These are phyloP conservation scores for Sesamia inferens DNA, from an alignment of 2,888 invertebrate genomes.

Conservation along the genomic window DNA sequence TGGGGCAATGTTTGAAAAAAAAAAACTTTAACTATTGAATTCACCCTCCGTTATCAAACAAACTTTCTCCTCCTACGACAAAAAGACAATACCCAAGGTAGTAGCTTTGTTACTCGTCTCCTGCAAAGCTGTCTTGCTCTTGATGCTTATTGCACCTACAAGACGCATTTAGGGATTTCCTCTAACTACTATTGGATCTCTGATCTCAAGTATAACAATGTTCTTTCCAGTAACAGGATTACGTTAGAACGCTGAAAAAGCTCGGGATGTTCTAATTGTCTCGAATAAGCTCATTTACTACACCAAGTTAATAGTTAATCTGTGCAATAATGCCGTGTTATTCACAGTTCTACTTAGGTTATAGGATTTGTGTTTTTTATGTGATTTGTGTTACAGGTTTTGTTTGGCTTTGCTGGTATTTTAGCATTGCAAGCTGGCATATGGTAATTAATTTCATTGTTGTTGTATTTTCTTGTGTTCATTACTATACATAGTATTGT, in stretches of 20 bases:
- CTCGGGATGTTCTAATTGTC: slow-evolving; percentile 24
- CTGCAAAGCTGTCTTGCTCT: slow-evolving; percentile 17
- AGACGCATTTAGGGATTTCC: slow-evolving; percentile 29
- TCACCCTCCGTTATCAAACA: background rate
- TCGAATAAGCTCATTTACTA: slow-evolving; percentile 31
- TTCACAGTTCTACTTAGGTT: background rate
- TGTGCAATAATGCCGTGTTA: background rate
- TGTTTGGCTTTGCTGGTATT: no score
- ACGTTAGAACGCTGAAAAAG: slow-evolving; percentile 20
- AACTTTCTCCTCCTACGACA: background rate
- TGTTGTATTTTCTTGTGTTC: no score
- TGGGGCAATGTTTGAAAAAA: no score
- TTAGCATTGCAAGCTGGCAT: no score
- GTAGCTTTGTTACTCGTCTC: slow-evolving; percentile 12
- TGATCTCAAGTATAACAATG: slow-evolving; percentile 24
- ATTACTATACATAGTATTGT: no score
- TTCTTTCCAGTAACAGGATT: slow-evolving; percentile 31
- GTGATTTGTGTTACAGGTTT: no score
- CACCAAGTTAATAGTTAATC: background rate
- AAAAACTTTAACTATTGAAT: background rate
- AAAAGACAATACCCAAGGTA: background rate
- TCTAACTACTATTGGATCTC: slow-evolving; percentile 24
- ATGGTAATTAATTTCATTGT: no score
- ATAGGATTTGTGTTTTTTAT: no score
- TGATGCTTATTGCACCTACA: slow-evolving; percentile 13